Percentiles rank a stretch among this genome's conserved stretches.
Evolutionary conservation across 2,797 vertebrate species (phyloP).

Genomic region (Fringilla coelebs): DNA sequence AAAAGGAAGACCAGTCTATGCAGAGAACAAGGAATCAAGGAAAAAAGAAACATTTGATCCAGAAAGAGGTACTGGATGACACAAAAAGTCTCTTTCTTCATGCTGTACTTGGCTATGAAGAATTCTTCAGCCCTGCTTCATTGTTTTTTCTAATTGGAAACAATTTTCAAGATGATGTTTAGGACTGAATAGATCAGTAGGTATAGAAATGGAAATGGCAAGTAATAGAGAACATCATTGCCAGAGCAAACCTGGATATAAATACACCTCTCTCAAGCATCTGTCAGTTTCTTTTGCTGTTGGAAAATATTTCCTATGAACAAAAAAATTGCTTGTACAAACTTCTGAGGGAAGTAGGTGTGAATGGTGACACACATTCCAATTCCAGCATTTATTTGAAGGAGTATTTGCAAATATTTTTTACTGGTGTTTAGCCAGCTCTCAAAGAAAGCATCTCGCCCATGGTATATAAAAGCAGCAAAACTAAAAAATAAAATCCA

Average conservation of each 20-base stretch:
- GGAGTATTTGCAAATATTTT: constrained; percentile 66
- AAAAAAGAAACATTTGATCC: not conserved
- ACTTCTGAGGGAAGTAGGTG: constrained; percentile 60
- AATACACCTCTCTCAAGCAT: constrained; percentile 49
- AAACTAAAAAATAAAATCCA: not conserved
- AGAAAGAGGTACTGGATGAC: not conserved
- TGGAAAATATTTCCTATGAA: constrained; percentile 66
- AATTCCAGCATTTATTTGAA: constrained; percentile 55
- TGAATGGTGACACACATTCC: constrained; percentile 62
- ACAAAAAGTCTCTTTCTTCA: not conserved
- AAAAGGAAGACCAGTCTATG: not conserved
- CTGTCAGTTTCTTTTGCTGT: constrained; percentile 53
- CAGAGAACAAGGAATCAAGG: not conserved
- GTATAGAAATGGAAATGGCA: constrained; percentile 55
- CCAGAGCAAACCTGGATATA: constrained; percentile 61
- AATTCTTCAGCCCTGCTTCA: not conserved
- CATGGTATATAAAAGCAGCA: not conserved
- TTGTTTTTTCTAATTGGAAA: not conserved
- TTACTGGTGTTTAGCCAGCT: constrained; percentile 44
- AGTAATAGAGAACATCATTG: constrained; percentile 27
- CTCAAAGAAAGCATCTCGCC: not conserved
- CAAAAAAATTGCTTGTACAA: constrained; percentile 66
- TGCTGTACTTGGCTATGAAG: not conserved
- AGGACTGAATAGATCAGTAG: constrained; percentile 21
- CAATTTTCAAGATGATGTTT: constrained; percentile 3